These are phyloP conservation scores for Cairina moschata DNA, from an alignment of 2,113 vertebrate genomes.

Conservation along the genomic window DNA sequence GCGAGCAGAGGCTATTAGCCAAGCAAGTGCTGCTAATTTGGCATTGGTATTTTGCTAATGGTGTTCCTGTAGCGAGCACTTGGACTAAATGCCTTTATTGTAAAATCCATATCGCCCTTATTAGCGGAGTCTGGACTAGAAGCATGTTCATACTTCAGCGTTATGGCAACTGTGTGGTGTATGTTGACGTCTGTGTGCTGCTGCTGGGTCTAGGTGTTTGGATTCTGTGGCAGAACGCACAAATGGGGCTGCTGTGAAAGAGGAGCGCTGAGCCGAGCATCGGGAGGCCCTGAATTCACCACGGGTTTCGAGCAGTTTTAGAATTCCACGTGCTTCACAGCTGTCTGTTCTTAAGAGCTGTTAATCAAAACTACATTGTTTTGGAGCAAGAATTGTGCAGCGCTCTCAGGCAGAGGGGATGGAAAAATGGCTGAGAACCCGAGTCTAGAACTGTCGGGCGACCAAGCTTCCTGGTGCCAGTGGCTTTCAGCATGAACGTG, in stretches of 20 bases:
- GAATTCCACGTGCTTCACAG: not conserved
- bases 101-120: not conserved
- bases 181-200: rapidly evolving
- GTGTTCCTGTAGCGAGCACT: not conserved
- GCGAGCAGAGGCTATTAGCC: not conserved
- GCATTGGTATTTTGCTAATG: too few species aligned
- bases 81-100: too few species aligned
- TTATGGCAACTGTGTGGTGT: too few species aligned
- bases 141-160: rapidly evolving
- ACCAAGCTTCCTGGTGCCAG: not conserved
- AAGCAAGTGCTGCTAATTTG: not conserved
- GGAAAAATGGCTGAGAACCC: not conserved
- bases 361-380: not conserved
- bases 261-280: not conserved
- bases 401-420: rapidly evolving
- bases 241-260: not conserved
- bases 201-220: too few species aligned
- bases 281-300: not conserved
- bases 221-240: not conserved
- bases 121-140: not conserved
- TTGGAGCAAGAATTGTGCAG: not conserved
- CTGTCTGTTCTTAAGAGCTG: not conserved
- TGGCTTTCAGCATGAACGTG: not conserved
- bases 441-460: not conserved
- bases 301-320: not conserved